Percentiles rank a stretch among this genome's conserved stretches.
phyloP scores from a whole-genome alignment of 2,113 vertebrate genomes.

The Mus spicilegus region DNA sequence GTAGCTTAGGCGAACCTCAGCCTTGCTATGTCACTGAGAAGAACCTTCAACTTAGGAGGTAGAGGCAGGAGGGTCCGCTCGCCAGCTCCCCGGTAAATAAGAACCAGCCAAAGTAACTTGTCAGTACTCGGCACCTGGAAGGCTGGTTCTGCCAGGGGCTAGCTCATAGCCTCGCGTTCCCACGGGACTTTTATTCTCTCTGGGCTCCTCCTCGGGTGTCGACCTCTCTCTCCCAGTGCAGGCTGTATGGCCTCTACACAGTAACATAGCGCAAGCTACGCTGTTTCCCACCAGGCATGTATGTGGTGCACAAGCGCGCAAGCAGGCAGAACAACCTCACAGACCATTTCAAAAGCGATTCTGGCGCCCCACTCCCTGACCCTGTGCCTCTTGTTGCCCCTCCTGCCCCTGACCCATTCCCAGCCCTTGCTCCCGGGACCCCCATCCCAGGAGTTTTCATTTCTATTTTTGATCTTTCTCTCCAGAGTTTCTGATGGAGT shows the following conservation, averaged over 20 bases:
- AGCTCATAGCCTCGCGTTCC: background rate
- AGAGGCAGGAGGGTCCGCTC: background rate
- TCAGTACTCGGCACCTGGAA: background rate
- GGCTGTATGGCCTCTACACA: background rate
- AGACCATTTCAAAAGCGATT: background rate
- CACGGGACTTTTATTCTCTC: background rate
- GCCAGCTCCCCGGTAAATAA: background rate
- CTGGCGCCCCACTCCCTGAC: background rate
- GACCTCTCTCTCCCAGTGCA: background rate
- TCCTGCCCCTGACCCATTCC: too few species aligned
- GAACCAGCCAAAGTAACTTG: background rate
- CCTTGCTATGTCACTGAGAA: background rate
- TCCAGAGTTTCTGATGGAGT: slow-evolving; percentile 78
- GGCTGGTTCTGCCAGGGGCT: background rate
- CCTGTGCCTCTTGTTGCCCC: fast-evolving
- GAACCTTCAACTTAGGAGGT: background rate
- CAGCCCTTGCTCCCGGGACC: background rate
- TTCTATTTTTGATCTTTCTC: slow-evolving; percentile 12
- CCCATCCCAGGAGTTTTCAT: background rate
- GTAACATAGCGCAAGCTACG: background rate
- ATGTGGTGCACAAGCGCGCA: background rate
- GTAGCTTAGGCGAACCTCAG: background rate
- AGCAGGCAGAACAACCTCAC: background rate
- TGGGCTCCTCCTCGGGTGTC: background rate
- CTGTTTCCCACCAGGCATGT: background rate